Conservation (phyloP, 1,140 invertebrate genomes). For the Aricia agestis region DNA sequence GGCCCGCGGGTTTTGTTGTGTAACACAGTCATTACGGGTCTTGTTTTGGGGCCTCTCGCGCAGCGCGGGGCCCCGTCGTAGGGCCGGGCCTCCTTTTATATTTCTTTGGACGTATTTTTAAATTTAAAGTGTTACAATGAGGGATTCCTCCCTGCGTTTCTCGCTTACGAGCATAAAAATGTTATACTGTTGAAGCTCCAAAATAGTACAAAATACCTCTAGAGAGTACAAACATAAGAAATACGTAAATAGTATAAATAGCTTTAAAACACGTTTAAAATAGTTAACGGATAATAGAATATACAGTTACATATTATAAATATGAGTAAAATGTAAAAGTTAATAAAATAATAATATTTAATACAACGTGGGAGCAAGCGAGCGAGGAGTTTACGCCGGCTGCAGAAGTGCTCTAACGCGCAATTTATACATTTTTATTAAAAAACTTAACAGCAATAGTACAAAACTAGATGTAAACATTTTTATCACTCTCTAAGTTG, state of each 20-base stretch:
- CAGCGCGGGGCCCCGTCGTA: slow-evolving; percentile 42
- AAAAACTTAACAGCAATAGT: too few relatives aligned
- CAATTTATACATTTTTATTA: not conserved
- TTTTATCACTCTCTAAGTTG: not conserved
- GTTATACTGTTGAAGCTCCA: not conserved
- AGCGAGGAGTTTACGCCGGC: not conserved
- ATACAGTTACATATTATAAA: too few relatives aligned
- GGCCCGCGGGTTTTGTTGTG: slow-evolving; percentile 60
- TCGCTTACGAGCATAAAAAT: slow-evolving; percentile 16
- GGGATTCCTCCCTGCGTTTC: slow-evolving; percentile 32
- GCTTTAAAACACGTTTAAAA: not conserved
- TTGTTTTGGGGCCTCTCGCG: slow-evolving; percentile 55
- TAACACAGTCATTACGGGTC: slow-evolving; percentile 66
- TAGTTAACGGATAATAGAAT: too few relatives aligned
- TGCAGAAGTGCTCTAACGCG: not conserved
- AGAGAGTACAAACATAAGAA: slow-evolving; percentile 22
- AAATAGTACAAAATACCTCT: not conserved
- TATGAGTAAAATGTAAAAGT: too few relatives aligned
- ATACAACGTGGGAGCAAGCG: not conserved
- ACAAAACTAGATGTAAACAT: not conserved
- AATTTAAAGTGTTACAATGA: slow-evolving; percentile 61
- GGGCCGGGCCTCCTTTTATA: slow-evolving; percentile 55
- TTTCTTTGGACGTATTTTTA: slow-evolving; percentile 68
- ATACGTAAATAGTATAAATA: slow-evolving; percentile 4
- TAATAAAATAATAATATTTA: too few relatives aligned